Evolutionary conservation across 2,888 invertebrate genomes (phyloP).

Genomic region (Ennomos erosarius): DNA sequence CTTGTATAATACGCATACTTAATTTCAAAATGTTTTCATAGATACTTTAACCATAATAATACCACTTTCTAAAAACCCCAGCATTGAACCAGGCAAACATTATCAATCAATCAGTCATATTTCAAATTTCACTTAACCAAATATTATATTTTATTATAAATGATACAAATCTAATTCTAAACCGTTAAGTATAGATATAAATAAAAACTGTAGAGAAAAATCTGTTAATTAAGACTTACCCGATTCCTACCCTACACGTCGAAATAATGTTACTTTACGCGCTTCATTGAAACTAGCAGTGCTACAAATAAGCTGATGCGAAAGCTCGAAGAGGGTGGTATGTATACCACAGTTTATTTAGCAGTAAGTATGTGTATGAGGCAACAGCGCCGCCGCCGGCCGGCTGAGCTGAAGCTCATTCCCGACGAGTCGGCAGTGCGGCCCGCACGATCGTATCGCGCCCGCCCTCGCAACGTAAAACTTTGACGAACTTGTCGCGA

Average conservation of each 20-base stretch:
- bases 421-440: constrained; percentile 25
- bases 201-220: background rate
- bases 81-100: no score
- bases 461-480: constrained; percentile 24
- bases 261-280: constrained; percentile 27
- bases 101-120: no score
- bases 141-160: no score
- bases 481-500: constrained; percentile 34
- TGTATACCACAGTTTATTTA: constrained; percentile 11
- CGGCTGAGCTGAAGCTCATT: constrained; percentile 18
- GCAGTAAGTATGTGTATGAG: constrained; percentile 11
- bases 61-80: no score
- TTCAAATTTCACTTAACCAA: no score
- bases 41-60: no score
- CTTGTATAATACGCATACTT: no score
- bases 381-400: constrained; percentile 5
- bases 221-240: constrained; percentile 19
- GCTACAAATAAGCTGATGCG: constrained; percentile 27
- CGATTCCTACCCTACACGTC: constrained; percentile 10
- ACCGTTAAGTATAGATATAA: background rate
- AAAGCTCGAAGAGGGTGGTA: constrained; percentile 27
- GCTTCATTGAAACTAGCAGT: constrained; percentile 16
- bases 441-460: constrained; percentile 26
- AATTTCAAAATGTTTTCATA: no score
- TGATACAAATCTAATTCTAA: no score